Base-by-base conservation (phyloP, 2,888 invertebrate genomes). In the Steinernema hermaphroditum region DNA sequence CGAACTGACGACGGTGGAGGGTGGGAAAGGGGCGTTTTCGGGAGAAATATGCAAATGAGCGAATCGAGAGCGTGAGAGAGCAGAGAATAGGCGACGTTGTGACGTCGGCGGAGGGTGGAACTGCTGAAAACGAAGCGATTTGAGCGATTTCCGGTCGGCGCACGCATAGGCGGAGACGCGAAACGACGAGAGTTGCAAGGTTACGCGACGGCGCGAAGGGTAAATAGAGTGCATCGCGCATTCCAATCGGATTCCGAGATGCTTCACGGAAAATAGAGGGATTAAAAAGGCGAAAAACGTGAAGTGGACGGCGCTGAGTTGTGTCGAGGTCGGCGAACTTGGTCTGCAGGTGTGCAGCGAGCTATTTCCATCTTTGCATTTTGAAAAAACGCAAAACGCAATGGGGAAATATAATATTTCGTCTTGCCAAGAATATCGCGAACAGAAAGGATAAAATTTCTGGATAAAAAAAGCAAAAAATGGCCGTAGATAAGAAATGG, bases 41-140 rank as follows among this genome's bases (percentile, higher is more conserved):
- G 29, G 8, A 62, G 32, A 27, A 62, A 62, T 62, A 62, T 62
- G 62, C 62, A 62, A 62, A 62, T 62, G 62, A 32, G 62, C 27
- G 16, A 4, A 16, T 34, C 12, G n/a, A 62, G 62, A 62, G 32
- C 62, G 32, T 29, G 32, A 16, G n/a, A 62, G 62, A 62, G 32
- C 62, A 62, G 62, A 62, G 62, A 62, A 62, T 29, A 37, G 34
- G 32, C 9, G 50, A 19, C 22, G 50, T 9, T 62, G 62, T 62
- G 62, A 62, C 62, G 62, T 62, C 27, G 54, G 19, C 54, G 54
- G 22, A 22, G 54, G 29, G 46, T 19, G 46, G 46, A 4, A n/a
- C n/a, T 46, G n/a, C n/a, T 19, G 46, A 46, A 46, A 46, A 46
- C 46, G 46, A 46, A 46, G n/a, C 22, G 46, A 9, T 41, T 9